A percentile compares a stretch with the other conserved stretches of the same genome.
Evolutionary conservation across 2,888 invertebrate genomes (phyloP).

Genomic region (Calameuta idolon): DNA sequence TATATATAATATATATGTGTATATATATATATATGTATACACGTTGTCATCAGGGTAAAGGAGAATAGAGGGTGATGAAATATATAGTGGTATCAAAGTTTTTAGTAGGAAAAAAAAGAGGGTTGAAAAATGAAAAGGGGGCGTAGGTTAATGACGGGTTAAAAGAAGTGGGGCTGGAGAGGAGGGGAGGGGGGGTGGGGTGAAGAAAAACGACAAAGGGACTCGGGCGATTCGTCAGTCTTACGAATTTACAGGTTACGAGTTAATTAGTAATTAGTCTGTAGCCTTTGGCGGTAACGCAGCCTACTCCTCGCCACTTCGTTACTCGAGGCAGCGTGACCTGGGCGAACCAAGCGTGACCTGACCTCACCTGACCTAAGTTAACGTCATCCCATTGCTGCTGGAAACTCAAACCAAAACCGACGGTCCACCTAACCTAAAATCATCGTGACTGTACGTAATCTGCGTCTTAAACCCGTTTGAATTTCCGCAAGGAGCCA

Average conservation of each 20-base stretch:
- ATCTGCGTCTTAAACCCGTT: neutral
- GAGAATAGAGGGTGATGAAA: neutral
- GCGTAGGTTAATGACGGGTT: neutral
- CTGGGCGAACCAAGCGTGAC: no score
- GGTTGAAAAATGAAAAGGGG: no score
- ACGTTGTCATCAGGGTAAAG: no score
- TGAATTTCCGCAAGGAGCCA: neutral
- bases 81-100: neutral
- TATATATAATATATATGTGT: no score
- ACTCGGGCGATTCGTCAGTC: neutral
- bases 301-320: neutral
- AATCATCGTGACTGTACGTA: neutral
- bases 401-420: neutral
- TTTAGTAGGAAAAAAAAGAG: no score
- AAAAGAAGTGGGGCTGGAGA: neutral
- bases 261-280: neutral
- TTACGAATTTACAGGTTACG: neutral
- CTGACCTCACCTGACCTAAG: neutral
- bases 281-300: neutral
- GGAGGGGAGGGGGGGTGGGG: no score
- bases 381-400: neutral
- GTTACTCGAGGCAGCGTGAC: neutral
- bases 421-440: neutral
- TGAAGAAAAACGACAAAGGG: neutral
- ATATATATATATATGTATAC: no score